Evolutionary conservation across 2,113 vertebrate species (phyloP).

Genomic region (Gallinago undulata): DNA sequence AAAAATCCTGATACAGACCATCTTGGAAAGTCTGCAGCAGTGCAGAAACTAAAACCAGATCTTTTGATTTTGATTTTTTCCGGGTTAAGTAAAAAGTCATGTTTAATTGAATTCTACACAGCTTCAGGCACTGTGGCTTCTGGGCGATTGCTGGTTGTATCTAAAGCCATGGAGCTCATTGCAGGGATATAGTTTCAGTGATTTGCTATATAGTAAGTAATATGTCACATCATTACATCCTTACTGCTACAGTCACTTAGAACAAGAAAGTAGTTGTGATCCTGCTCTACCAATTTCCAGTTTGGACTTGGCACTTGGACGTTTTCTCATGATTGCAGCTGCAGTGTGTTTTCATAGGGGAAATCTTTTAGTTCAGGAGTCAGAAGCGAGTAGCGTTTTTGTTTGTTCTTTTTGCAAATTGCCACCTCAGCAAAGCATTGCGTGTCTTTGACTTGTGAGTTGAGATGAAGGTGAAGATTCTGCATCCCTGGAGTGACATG

Average conservation of each 20-base stretch:
- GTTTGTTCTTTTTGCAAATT: background rate
- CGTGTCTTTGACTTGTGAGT: rapidly evolving
- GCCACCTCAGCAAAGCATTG: background rate
- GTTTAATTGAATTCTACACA: background rate
- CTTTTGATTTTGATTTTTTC: background rate
- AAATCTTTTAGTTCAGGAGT: background rate
- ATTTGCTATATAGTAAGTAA: background rate
- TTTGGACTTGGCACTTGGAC: background rate
- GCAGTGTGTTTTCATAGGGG: background rate
- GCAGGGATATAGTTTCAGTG: background rate
- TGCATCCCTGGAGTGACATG: background rate
- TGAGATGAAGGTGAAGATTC: background rate
- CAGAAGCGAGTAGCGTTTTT: background rate
- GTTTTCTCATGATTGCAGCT: background rate
- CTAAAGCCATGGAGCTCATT: background rate
- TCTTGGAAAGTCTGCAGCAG: background rate
- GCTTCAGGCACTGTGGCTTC: background rate
- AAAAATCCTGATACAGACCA: background rate
- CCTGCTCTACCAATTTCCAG: background rate
- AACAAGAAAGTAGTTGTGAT: background rate
- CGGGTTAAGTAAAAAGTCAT: background rate
- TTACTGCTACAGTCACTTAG: background rate
- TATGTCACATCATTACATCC: background rate
- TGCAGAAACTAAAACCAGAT: background rate
- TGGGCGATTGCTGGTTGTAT: background rate